phyloP scores from a whole-genome alignment of 2,113 vertebrate genomes.

The Nesogale talazaci region DNA sequence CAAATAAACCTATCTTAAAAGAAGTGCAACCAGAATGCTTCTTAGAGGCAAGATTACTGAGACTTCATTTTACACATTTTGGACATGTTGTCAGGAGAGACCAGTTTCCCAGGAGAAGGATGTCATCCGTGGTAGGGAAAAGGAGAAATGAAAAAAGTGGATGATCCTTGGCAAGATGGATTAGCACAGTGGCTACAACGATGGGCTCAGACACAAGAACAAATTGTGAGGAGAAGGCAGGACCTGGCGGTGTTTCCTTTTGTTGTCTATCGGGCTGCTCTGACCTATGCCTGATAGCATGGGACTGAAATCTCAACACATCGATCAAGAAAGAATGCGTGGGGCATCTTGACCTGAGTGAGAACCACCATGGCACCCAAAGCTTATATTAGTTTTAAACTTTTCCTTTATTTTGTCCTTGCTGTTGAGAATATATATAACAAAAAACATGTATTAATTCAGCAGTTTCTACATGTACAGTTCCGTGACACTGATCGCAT shows the following conservation, averaged over 20 bases:
- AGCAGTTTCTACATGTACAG: background rate
- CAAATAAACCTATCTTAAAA: background rate
- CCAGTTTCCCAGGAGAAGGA: background rate
- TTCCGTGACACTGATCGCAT: background rate
- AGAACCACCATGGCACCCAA: background rate
- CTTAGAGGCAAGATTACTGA: background rate
- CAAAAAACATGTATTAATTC: background rate
- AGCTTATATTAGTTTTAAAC: background rate
- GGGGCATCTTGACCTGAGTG: background rate
- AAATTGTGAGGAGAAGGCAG: background rate
- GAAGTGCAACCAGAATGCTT: background rate
- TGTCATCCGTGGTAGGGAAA: background rate
- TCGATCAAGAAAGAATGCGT: background rate
- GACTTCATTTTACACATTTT: background rate
- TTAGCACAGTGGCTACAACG: background rate
- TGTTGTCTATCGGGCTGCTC: background rate
- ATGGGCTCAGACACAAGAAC: background rate
- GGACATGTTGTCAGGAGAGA: background rate
- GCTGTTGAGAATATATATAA: background rate
- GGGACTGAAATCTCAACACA: background rate
- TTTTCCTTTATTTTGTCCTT: background rate
- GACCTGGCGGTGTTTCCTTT: background rate
- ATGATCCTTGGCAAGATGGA: background rate
- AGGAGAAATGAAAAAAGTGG: background rate
- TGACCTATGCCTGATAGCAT: background rate